phyloP scores from a whole-genome alignment of 2,797 vertebrate species.

The Pampus argenteus region DNA sequence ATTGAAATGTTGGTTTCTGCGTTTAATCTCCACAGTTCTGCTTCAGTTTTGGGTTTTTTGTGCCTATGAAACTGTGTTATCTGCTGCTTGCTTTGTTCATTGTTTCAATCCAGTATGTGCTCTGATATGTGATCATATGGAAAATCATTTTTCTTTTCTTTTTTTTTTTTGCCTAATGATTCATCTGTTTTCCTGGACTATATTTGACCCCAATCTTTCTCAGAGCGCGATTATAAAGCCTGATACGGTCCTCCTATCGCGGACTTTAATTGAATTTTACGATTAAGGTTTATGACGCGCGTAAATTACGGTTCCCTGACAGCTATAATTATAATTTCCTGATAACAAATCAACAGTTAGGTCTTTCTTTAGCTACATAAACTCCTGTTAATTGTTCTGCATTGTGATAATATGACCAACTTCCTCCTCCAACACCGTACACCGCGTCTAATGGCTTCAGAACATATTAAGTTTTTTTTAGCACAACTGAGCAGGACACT shows the following conservation, averaged over 20 bases:
- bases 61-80: background rate
- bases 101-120: background rate
- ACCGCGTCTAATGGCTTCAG: background rate
- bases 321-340: background rate
- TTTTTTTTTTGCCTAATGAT: background rate
- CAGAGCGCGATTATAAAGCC: slow-evolving; percentile 8
- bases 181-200: background rate
- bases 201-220: slow-evolving; percentile 39
- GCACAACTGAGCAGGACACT: too few relatives aligned
- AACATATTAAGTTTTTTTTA: background rate
- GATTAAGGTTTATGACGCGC: slow-evolving; percentile 7
- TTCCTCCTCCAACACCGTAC: background rate
- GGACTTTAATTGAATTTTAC: slow-evolving; percentile 41
- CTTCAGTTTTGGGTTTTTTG: background rate
- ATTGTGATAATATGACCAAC: background rate
- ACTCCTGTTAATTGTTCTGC: background rate
- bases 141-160: too few relatives aligned
- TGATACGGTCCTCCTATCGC: slow-evolving; percentile 21
- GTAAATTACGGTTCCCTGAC: slow-evolving; percentile 30
- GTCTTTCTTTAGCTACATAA: background rate
- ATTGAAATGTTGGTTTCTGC: background rate
- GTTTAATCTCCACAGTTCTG: background rate
- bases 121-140: background rate
- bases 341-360: slow-evolving; percentile 10
- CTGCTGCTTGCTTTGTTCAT: background rate